phyloP scores from a whole-genome alignment of 2,113 vertebrate species.

The Tetraodon nigroviridis region DNA sequence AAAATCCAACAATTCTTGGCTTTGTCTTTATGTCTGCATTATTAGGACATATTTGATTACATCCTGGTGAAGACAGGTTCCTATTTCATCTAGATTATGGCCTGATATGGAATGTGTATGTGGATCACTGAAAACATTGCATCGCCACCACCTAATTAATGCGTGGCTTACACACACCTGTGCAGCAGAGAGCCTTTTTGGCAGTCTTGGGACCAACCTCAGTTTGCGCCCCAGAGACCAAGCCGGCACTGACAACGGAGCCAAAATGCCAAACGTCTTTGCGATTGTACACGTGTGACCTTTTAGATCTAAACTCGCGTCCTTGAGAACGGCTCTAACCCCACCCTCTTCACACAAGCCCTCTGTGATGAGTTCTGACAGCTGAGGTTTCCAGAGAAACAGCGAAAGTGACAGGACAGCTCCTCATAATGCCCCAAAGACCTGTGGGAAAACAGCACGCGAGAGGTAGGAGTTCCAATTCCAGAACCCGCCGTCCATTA shows the following conservation, averaged over 20 bases:
- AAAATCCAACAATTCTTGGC: conserved; percentile 31
- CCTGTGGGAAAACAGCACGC: conserved; percentile 24
- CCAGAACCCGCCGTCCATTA: conserved; percentile 24
- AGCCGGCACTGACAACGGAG: conserved; percentile 27
- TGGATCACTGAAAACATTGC: not conserved
- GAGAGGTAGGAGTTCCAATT: conserved; percentile 55
- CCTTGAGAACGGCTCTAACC: conserved; percentile 30
- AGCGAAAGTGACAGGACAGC: conserved; percentile 20
- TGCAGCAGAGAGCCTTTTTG: conserved; percentile 42
- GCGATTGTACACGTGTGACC: conserved; percentile 18
- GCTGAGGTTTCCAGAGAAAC: conserved; percentile 11
- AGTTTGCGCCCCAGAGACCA: conserved; percentile 28
- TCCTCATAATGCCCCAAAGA: conserved; percentile 48
- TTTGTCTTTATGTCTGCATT: conserved; percentile 6
- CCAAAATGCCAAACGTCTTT: conserved; percentile 48
- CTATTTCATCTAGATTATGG: not conserved
- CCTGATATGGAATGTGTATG: not conserved
- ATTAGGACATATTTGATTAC: not conserved
- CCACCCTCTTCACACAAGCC: conserved; percentile 16
- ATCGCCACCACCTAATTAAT: not conserved
- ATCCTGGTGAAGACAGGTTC: not conserved
- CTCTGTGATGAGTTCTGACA: conserved; percentile 20
- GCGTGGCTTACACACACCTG: conserved; percentile 3
- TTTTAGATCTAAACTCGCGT: conserved; percentile 37
- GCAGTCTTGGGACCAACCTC: conserved; percentile 33